Base-by-base conservation (phyloP, 2,888 invertebrate genomes). In the Muschampia plurimacula region DNA sequence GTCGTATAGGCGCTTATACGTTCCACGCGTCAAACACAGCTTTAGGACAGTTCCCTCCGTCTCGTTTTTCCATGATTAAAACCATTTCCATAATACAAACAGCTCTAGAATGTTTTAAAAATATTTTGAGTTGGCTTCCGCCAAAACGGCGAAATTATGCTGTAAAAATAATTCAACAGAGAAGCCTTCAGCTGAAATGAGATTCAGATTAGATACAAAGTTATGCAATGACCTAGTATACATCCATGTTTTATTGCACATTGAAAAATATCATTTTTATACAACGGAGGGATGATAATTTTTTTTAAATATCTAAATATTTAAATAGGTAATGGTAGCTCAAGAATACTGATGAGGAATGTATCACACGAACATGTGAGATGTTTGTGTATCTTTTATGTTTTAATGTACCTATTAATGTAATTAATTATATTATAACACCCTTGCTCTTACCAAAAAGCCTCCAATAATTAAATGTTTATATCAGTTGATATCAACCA, bases 121-220 rank as follows among this genome's bases (percentile, higher is more conserved):
- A 28, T 55, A 49, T 46, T 63, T 55, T 55, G 12, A 55, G 64
- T 57, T 36, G n/a, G 55, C 55, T 39, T 55, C 12, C 62, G 13
- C 3, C 10, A 62, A 44, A 63, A 63, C 63, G 63, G 22, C 52
- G 44, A 65, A 46, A 57, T 65, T 57, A 65, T 59, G 41, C 70
- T 64, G 70, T 39, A 39, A 65, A 71, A 71, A 59, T 64, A 64
- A 44, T 66, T 59, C 41, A 63, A 22, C 32, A 55, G 69, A 55
- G 41, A 39, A 57, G 70, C 59, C 59, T 65, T 60, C 70, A 46
- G 32, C 59, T 46, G 44, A 60, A 66, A 71, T 71, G 65, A 71
- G 57, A 71, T 71, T 71, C 65, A 71, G 65, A 71, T 71, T 66
- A 71, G 70, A 71, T 71, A 71, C 70, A 71, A 66, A 66, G 70